phyloP scores from a whole-genome alignment of 2,113 vertebrate species.

The Recurvirostra avosetta region DNA sequence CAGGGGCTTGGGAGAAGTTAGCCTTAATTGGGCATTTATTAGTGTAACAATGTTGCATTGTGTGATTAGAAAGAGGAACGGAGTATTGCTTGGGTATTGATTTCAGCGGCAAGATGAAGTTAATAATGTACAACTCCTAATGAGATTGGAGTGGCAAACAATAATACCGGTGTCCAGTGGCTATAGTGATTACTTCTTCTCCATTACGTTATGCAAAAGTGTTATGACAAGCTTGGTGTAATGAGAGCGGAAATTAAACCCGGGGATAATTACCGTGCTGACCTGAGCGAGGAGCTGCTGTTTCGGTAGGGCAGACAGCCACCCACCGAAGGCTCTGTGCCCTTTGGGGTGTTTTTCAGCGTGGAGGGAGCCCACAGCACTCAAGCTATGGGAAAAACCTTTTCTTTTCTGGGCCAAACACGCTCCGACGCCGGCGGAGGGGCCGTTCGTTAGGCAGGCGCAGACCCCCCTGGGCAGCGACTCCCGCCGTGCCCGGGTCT shows the following conservation, averaged over 20 bases:
- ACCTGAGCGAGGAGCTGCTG: not conserved
- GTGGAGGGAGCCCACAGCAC: not conserved
- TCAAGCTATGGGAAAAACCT: too few relatives aligned
- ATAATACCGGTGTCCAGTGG: accelerated
- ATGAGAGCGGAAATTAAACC: not conserved
- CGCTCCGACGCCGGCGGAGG: too few relatives aligned
- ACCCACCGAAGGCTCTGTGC: too few relatives aligned
- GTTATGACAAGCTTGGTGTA: not conserved
- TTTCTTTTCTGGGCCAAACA: too few relatives aligned
- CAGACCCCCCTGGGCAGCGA: too few relatives aligned
- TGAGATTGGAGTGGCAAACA: not conserved
- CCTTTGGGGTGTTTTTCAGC: too few relatives aligned
- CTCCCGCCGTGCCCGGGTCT: too few relatives aligned
- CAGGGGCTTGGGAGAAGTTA: not conserved
- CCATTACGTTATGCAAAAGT: not conserved
- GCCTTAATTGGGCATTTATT: not conserved
- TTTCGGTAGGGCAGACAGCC: not conserved
- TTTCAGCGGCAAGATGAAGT: not conserved
- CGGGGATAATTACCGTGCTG: not conserved
- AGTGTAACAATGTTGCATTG: not conserved
- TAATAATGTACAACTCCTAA: not conserved
- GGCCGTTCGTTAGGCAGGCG: too few relatives aligned
- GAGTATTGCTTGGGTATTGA: accelerated
- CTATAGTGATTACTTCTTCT: accelerated
- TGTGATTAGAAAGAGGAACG: not conserved